Conservation (phyloP, 2,888 invertebrate species). For the Rapana venosa region DNA sequence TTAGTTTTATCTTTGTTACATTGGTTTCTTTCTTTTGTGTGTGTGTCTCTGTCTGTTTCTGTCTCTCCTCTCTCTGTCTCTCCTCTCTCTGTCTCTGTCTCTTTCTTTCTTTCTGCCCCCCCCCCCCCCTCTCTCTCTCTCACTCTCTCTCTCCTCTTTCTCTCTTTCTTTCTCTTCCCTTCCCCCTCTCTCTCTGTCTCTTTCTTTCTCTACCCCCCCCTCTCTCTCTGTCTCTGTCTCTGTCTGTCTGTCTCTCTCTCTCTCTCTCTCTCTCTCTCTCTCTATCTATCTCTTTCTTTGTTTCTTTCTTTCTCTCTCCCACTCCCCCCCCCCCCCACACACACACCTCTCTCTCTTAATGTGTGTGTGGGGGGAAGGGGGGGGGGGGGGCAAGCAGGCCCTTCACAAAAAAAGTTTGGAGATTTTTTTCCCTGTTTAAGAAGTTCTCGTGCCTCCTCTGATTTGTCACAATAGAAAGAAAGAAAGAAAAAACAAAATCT, state of each 20-base stretch:
- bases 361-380: too few relatives aligned
- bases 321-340: too few relatives aligned
- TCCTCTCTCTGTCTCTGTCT: neutral
- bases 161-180: neutral
- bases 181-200: neutral
- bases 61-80: neutral
- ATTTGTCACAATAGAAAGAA: too few relatives aligned
- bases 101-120: neutral
- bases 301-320: neutral
- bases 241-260: slow-evolving; percentile 18
- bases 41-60: neutral
- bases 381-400: too few relatives aligned
- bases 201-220: neutral
- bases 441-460: too few relatives aligned
- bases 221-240: slow-evolving; percentile 18
- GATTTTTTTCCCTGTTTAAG: too few relatives aligned
- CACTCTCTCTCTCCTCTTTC: neutral
- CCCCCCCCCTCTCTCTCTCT: neutral
- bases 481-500: too few relatives aligned
- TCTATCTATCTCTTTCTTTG: neutral
- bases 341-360: neutral
- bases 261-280: slow-evolving; percentile 17
- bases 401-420: too few relatives aligned
- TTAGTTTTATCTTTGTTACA: neutral
- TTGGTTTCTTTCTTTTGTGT: neutral